Evolutionary conservation across 2,888 invertebrate genomes (phyloP).

Genomic region (Agrochola lota): DNA sequence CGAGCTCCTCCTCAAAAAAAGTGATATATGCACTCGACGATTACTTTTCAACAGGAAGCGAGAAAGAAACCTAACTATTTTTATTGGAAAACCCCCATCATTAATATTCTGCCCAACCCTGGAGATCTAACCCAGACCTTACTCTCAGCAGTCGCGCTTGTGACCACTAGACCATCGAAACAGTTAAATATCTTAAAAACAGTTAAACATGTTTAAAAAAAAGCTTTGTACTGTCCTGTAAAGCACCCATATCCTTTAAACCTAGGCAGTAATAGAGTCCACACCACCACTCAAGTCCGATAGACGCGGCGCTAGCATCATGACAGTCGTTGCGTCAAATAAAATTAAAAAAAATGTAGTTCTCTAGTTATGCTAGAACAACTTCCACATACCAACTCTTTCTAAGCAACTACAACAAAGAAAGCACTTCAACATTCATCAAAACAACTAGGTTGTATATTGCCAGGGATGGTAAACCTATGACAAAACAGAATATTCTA

Average conservation of each 20-base stretch:
- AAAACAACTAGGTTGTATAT: slow-evolving; percentile 13
- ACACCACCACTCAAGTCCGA: too few species aligned
- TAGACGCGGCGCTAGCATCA: too few species aligned
- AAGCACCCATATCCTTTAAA: neutral
- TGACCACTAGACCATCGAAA: neutral
- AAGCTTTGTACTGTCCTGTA: neutral
- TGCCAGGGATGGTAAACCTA: slow-evolving; percentile 2
- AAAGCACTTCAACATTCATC: slow-evolving; percentile 24
- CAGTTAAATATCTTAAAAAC: neutral
- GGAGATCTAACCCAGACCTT: neutral
- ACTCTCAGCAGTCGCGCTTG: neutral
- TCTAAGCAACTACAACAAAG: slow-evolving; percentile 12
- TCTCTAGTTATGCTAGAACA: neutral
- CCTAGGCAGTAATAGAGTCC: neutral
- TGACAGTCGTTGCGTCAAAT: too few species aligned
- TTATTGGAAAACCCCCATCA: too few species aligned
- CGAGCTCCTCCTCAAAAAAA: too few species aligned
- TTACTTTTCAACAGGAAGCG: too few species aligned
- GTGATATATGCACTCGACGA: too few species aligned
- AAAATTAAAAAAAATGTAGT: too few species aligned
- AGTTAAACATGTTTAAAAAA: too few species aligned
- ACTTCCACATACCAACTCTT: slow-evolving; percentile 12
- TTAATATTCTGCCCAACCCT: neutral
- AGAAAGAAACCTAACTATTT: neutral
- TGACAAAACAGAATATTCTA: neutral